Conservation (phyloP, 2,113 vertebrate species). For the Hoplias malabaricus region DNA sequence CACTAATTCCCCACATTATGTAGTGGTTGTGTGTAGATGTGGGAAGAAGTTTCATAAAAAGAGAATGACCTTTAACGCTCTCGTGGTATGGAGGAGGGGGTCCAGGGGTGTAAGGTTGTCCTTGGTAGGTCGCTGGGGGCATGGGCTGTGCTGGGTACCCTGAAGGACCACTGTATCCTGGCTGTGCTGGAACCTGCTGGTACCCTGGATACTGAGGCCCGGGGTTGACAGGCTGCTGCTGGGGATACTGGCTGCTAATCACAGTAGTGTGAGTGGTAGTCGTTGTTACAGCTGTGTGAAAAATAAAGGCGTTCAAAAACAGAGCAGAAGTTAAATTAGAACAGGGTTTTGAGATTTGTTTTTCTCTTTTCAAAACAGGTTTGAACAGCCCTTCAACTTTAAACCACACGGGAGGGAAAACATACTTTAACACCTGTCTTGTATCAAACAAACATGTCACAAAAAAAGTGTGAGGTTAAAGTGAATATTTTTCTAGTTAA, state of each 20-base stretch:
- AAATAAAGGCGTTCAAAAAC: constrained; percentile 7
- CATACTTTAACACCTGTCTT: not conserved
- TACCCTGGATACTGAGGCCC: constrained; percentile 77
- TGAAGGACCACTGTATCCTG: constrained; percentile 68
- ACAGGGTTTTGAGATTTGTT: too few relatives aligned
- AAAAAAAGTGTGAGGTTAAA: too few relatives aligned
- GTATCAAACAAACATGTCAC: not conserved
- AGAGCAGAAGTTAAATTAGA: not conserved
- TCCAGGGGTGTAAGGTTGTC: constrained; percentile 73
- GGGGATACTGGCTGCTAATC: constrained; percentile 77
- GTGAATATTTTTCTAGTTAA: too few relatives aligned
- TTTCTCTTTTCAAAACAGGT: not conserved
- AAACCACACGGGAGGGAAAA: not conserved
- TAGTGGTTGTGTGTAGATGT: too few relatives aligned
- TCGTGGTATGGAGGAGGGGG: constrained; percentile 87
- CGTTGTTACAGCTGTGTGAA: constrained; percentile 76
- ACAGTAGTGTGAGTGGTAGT: constrained; percentile 80
- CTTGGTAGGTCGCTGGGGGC: constrained; percentile 65
- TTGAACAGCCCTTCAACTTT: not conserved
- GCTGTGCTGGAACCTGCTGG: constrained; percentile 78
- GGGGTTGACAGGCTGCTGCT: constrained; percentile 61
- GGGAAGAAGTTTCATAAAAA: too few relatives aligned
- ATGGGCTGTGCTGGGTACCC: constrained; percentile 57
- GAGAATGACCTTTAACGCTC: constrained; percentile 64
- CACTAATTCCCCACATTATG: too few relatives aligned